A percentile compares a stretch with the other conserved stretches of the same genome.
Conservation (phyloP, 2,888 invertebrate genomes). For the Meandrusa payeni region DNA sequence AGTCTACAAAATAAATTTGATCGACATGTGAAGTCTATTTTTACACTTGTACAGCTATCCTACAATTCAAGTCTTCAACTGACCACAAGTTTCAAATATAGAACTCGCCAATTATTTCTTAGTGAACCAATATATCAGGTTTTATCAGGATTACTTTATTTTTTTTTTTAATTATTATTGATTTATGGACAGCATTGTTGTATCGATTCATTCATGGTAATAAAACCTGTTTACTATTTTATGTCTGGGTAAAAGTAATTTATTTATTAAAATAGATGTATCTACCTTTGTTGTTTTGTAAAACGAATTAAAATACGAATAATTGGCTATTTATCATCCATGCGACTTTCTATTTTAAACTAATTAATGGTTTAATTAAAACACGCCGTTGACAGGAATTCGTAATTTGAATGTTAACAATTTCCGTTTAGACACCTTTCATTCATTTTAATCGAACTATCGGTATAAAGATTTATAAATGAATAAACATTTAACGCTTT, state of each 20-base stretch:
- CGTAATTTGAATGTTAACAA: constrained; percentile 4
- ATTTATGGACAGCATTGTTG: neutral
- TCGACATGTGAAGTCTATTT: too few relatives aligned
- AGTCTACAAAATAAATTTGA: too few relatives aligned
- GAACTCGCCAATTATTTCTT: constrained; percentile 10
- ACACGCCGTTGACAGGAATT: too few relatives aligned
- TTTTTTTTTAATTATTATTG: neutral
- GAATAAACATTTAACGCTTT: neutral
- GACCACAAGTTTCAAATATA: constrained; percentile 6
- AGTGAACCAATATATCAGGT: constrained; percentile 4
- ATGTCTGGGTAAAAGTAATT: too few relatives aligned
- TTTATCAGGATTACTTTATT: neutral
- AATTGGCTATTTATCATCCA: constrained; percentile 10
- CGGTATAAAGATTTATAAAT: neutral
- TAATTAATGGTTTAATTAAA: constrained; percentile 11
- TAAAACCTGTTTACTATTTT: too few relatives aligned
- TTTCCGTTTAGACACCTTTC: constrained; percentile 4
- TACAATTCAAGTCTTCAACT: constrained; percentile 4
- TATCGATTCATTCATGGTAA: neutral
- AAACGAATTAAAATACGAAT: constrained; percentile 10
- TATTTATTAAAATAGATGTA: too few relatives aligned
- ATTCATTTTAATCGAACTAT: constrained; percentile 1
- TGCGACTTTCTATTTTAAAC: constrained; percentile 8
- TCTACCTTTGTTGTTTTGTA: constrained; percentile 4
- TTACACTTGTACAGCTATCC: neutral